Percentiles rank a stretch among this genome's conserved stretches.
Conservation (phyloP, 1,140 invertebrate genomes). For the Lepidurus arcticus region DNA sequence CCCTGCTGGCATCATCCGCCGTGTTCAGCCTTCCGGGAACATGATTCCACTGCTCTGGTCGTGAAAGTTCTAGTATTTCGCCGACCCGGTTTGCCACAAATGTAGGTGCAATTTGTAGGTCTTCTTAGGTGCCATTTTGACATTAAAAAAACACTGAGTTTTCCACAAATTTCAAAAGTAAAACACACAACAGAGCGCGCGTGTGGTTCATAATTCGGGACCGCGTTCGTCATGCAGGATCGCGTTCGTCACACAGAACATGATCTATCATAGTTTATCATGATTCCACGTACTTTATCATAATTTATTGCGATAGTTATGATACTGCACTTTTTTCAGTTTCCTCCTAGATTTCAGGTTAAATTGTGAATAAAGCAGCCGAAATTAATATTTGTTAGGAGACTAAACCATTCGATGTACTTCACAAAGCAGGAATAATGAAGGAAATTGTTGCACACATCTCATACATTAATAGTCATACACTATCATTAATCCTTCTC, state of each 20-base stretch:
- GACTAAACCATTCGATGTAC: neutral
- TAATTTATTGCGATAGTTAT: neutral
- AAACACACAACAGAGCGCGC: too few species aligned
- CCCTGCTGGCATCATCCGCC: too few species aligned
- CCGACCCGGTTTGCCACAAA: constrained; percentile 37
- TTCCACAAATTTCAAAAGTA: too few species aligned
- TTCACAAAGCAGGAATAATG: neutral
- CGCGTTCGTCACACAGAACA: too few species aligned
- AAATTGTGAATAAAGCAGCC: neutral
- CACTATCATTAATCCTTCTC: neutral
- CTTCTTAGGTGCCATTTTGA: too few species aligned
- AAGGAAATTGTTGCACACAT: neutral
- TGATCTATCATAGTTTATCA: neutral
- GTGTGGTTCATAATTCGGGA: too few species aligned
- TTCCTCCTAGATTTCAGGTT: neutral
- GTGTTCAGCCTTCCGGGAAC: too few species aligned
- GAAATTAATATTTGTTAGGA: neutral
- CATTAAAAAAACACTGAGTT: too few species aligned
- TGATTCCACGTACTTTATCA: neutral
- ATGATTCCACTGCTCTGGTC: constrained; percentile 33
- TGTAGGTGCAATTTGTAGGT: too few species aligned
- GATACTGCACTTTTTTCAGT: neutral
- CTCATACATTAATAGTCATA: constrained; percentile 1
- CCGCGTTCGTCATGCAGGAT: too few species aligned
- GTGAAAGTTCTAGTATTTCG: constrained; percentile 36